These are phyloP conservation scores for Noctua janthe DNA, from an alignment of 2,888 invertebrate species.

Conservation along the genomic window DNA sequence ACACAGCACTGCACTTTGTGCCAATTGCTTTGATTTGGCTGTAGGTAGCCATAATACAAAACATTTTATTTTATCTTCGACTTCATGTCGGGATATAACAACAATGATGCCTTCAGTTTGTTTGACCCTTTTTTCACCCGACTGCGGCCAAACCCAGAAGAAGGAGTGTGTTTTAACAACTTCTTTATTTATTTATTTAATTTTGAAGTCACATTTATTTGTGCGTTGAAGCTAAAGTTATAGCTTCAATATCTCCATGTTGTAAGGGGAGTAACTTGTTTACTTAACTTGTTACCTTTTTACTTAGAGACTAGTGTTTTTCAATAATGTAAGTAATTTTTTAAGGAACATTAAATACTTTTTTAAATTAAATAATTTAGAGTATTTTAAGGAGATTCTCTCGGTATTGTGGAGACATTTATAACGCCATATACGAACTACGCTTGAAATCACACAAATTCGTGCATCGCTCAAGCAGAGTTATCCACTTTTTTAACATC, in stretches of 20 bases:
- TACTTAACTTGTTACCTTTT: not conserved
- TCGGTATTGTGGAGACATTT: not conserved
- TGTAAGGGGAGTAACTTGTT: not conserved
- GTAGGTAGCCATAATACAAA: not conserved
- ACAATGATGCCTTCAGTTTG: conserved; percentile 8
- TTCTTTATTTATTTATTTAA: too few relatives aligned
- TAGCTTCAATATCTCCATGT: not conserved
- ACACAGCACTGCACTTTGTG: not conserved
- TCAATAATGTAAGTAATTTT: conserved; percentile 16
- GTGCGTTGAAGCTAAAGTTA: not conserved
- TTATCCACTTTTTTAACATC: not conserved
- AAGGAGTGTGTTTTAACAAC: too few relatives aligned
- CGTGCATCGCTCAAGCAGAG: not conserved
- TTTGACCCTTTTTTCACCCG: not conserved
- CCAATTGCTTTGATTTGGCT: not conserved
- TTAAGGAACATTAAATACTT: conserved; percentile 7
- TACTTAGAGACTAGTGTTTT: not conserved
- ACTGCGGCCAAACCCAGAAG: too few relatives aligned
- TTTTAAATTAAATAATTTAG: not conserved
- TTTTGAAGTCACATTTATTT: not conserved
- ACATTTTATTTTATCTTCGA: not conserved
- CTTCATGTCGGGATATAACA: not conserved
- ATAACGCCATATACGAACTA: not conserved
- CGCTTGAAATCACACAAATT: not conserved
- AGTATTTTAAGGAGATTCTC: conserved; percentile 1